Conservation (phyloP, 2,113 vertebrate species). For the Platycercus adscitus region DNA sequence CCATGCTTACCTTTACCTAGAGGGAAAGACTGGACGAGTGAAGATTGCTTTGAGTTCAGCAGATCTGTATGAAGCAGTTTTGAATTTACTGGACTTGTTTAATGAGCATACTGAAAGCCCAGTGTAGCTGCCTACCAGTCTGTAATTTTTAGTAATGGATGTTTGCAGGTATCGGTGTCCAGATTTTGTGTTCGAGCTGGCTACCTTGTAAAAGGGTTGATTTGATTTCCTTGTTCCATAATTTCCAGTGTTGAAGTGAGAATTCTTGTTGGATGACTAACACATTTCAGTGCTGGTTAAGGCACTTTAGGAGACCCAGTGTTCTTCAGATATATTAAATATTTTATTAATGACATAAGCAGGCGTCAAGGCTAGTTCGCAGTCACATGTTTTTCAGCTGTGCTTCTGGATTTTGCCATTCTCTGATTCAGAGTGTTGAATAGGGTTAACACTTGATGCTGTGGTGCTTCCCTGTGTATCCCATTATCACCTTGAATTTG, state of each 20-base stretch:
- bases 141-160: neutral
- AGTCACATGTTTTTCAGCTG: neutral
- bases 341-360: conserved; percentile 42
- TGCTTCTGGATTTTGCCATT: neutral
- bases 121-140: neutral
- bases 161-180: neutral
- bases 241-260: conserved; percentile 11
- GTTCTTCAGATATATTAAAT: conserved; percentile 40
- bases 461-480: neutral
- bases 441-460: neutral
- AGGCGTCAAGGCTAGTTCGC: conserved; percentile 25
- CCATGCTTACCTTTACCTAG: neutral
- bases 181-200: neutral
- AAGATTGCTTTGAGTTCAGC: neutral
- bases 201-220: neutral
- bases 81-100: neutral
- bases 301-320: neutral
- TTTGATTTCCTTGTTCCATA: conserved; percentile 34
- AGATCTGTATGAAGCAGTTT: neutral
- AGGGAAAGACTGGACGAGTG: neutral
- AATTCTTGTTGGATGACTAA: conserved; percentile 55
- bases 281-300: neutral
- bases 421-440: neutral
- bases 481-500: neutral
- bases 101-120: neutral